phyloP scores from a whole-genome alignment of 2,113 vertebrate species.

The Uropsilus gracilis region DNA sequence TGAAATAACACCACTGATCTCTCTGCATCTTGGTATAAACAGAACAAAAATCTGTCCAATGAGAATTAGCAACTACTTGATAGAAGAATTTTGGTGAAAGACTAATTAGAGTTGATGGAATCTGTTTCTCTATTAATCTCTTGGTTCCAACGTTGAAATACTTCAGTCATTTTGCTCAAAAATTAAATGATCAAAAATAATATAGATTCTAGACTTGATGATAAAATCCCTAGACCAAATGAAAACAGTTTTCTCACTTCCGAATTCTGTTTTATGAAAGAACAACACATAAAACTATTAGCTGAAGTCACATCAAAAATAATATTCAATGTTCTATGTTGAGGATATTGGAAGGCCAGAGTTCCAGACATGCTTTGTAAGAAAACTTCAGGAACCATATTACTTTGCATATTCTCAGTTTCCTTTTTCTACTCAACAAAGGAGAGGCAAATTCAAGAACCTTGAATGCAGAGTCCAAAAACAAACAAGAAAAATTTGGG shows the following conservation, averaged over 20 bases:
- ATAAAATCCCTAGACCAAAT: background rate
- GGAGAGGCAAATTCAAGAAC: no score
- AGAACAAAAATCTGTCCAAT: background rate
- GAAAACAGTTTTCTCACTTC: background rate
- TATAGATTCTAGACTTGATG: background rate
- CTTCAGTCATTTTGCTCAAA: fast-evolving
- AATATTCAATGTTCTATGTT: no score
- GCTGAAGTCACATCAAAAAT: background rate
- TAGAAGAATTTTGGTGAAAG: background rate
- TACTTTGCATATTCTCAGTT: no score
- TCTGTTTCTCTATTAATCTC: background rate
- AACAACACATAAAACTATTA: background rate
- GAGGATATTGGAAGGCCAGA: no score
- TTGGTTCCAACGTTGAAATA: background rate
- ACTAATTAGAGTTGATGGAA: background rate
- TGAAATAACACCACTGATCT: background rate
- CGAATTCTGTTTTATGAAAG: background rate
- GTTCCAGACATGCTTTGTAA: no score
- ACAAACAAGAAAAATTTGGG: no score
- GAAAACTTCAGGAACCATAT: no score
- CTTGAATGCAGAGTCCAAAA: no score
- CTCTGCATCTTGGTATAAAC: background rate
- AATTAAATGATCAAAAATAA: background rate
- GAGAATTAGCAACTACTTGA: background rate
- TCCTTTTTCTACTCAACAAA: no score